phyloP scores from a whole-genome alignment of 92 coral and sea anemone species.

The Pocillopora meandrina region DNA sequence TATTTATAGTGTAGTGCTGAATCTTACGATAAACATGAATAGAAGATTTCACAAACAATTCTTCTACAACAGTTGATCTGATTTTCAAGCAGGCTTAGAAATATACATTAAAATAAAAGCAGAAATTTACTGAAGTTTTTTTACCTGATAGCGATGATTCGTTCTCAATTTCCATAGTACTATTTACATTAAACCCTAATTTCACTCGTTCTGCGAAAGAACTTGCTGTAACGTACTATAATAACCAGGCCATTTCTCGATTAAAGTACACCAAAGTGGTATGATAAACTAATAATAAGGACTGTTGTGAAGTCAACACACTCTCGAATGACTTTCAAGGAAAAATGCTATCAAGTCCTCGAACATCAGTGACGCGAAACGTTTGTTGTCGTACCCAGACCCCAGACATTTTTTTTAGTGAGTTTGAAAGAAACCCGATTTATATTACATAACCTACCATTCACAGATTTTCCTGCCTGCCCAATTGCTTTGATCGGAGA shows the following conservation, averaged over 20 bases:
- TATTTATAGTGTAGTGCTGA: no score
- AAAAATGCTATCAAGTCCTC: constrained; percentile 18
- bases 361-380: background rate
- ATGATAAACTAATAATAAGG: background rate
- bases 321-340: background rate
- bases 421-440: constrained; percentile 1
- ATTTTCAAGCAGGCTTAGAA: no score
- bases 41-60: no score
- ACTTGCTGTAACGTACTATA: background rate
- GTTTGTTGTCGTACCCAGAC: constrained; percentile 39
- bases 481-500: constrained; percentile 76
- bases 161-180: constrained; percentile 13
- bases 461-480: background rate
- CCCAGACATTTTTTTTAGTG: background rate
- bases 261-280: background rate
- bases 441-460: constrained; percentile 6
- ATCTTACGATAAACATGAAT: no score
- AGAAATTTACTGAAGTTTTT: background rate
- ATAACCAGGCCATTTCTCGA: no score
- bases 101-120: background rate
- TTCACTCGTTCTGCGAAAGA: background rate
- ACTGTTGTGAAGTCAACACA: background rate
- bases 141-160: constrained; percentile 28
- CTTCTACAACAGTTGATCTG: no score
- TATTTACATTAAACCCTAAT: background rate